These are phyloP conservation scores for Scophthalmus maximus DNA, from an alignment of 2,113 vertebrate species.

Conservation along the genomic window DNA sequence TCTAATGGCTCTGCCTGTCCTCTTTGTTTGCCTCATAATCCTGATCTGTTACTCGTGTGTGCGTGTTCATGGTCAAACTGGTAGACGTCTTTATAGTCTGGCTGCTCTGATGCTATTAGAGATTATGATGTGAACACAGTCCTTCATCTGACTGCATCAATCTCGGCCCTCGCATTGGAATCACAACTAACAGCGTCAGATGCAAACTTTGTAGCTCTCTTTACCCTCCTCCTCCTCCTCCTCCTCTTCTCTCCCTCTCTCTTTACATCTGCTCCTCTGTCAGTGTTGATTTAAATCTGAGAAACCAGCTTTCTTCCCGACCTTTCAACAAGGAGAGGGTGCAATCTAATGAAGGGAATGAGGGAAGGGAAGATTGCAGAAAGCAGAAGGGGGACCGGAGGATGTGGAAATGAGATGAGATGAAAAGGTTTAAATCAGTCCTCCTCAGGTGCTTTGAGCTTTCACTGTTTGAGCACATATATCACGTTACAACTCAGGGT, in stretches of 20 bases:
- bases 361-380: constrained; percentile 48
- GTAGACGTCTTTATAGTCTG: constrained; percentile 69
- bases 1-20: constrained; percentile 64
- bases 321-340: constrained; percentile 51
- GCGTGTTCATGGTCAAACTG: constrained; percentile 55
- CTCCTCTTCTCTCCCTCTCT: constrained; percentile 48
- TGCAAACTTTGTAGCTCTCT: constrained; percentile 60
- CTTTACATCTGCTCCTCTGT: constrained; percentile 72
- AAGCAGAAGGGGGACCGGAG: constrained; percentile 38
- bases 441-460: constrained; percentile 51
- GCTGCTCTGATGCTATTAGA: constrained; percentile 76
- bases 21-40: constrained; percentile 62
- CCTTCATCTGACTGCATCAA: constrained; percentile 77
- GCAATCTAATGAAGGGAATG: constrained; percentile 57
- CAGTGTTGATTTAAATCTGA: constrained; percentile 75
- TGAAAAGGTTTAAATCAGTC: constrained; percentile 64
- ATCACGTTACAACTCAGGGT: constrained; percentile 32
- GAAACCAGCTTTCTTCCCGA: constrained; percentile 60
- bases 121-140: constrained; percentile 80
- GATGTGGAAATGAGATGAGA: constrained; percentile 62
- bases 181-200: constrained; percentile 73
- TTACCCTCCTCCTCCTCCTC: constrained; percentile 42
- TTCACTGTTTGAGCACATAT: constrained; percentile 40
- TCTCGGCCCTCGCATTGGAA: constrained; percentile 60
- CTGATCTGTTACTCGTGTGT: constrained; percentile 44